Base-by-base conservation (phyloP, 2,888 invertebrate species). In the Orchesella flavescens region DNA sequence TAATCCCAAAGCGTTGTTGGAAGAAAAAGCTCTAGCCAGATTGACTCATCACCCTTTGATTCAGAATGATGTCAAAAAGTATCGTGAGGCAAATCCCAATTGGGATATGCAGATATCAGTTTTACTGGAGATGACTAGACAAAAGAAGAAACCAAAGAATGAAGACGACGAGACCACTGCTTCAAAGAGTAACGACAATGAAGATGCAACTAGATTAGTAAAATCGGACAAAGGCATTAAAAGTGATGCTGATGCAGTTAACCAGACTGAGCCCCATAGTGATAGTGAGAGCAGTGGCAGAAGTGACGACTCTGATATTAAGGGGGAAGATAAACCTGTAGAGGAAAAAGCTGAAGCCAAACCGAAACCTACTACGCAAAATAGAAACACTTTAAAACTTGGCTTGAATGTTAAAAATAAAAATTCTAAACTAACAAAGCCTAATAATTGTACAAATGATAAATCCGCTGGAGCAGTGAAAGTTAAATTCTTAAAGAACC, bases 41-140 rank as follows among this genome's bases (percentile, higher is more conserved):
- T 53, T 88, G 9, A 77, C 78, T 57, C 84, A 86, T 71, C 84
- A 86, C 61, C 71, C 71, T 5, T 57, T 83, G 2, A 81, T 88
- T 0, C 73, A 83, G 43, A 23, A 34, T 10, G 49, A 86, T 71
- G 88, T 88, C 2, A 44, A 65, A 10, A 63, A 81, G 23, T 88
- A 88, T 49, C 57, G 87, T 19, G 79, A 82, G 9, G 59, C 57
- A 0, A 88, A 88, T 87, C 86, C 86, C 4, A 83, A 87, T 57
- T 88, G 88, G 88, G 84, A 86, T 57, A 84, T 87, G 19, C 87
- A 88, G 61, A 88, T 88, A 75, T 87, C 87, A 12, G 86, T 88
- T 13, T 61, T 88, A 5, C 55, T 88, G 17, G 84, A 85, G 73
- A 84, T 76, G 73, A 86, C 85, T 34, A 75, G 69, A 12, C 84